Evolutionary conservation across 2,888 invertebrate species (phyloP), one percentile per base, ranked within the genome.

Genomic region (Cryptocephalus primarius): DNA sequence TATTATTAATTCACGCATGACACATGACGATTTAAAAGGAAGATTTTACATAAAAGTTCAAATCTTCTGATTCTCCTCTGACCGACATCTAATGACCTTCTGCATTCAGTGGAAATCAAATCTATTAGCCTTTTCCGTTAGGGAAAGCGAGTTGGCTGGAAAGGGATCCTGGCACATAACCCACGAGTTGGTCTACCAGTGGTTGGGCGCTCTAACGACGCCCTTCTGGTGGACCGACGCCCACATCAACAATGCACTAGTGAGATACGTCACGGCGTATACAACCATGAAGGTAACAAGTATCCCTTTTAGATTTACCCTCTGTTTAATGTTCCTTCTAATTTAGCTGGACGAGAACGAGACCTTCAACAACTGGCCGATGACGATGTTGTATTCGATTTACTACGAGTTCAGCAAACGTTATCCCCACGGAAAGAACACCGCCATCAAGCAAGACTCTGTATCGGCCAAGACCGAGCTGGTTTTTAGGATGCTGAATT

Each of bases 401-500:
- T 87, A 86, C 63, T 87, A 87, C 59, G 87, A 87, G 69, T 85
- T 84, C 61, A 85, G 85, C 60, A 86, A 86, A 61, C 73, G 84
- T 1, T 83, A 83, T 63, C 86, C 87, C 0, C 84, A 86, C 68
- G 85, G 85, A 0, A 77, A 85, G 48, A 84, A 82, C 52, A 84
- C 83, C 1, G 85, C 83, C 34, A 82, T 83, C 70, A 80, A 81
- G 60, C 80, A 82, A 56, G 86, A 87, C 64, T 84, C 84, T 0
- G 77, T 79, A 1, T 82, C 82, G 33, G 80, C 82, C 3, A 86
- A 87, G 71, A 85, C 83, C 1, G 86, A 86, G 62, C 68, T 88
- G 33, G 73, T 93, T 9, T 87, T 95, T 66, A 75, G 93, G 32
- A 95, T 94, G 93, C 79, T 95, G 62, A 85, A 89, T 63, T 85